A percentile compares a stretch with the other conserved stretches of the same genome.
Conservation (phyloP, 1,140 invertebrate species). For the Aphaenogaster ashmeadi region DNA sequence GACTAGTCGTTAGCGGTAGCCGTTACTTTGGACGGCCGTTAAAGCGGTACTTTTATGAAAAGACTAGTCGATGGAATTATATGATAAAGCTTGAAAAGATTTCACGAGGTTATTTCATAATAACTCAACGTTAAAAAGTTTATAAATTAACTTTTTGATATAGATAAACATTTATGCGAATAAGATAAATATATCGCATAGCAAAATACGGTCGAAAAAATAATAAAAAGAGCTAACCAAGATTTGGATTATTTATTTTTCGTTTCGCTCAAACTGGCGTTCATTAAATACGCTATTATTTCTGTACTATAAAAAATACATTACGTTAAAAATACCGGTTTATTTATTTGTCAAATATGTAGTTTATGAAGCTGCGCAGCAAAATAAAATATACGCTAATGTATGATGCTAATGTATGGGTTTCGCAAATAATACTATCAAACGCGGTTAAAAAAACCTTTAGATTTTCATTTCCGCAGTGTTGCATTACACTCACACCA, state of each 20-base stretch:
- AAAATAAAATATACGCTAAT: not conserved
- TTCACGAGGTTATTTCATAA: not conserved
- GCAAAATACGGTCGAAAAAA: not conserved
- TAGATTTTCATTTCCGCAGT: not conserved
- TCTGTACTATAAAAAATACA: slow-evolving; percentile 10
- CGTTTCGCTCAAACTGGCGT: not conserved
- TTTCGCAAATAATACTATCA: slow-evolving; percentile 18
- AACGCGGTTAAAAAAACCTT: not conserved
- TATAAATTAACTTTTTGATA: not conserved
- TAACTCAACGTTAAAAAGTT: slow-evolving; percentile 4
- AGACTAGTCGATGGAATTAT: slow-evolving; percentile 26
- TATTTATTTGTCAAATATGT: slow-evolving; percentile 20
- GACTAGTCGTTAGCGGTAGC: slow-evolving; percentile 70
- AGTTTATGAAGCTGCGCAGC: not conserved
- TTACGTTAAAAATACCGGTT: not conserved
- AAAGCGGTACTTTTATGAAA: slow-evolving; percentile 47
- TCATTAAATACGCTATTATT: slow-evolving; percentile 30
- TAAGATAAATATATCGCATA: not conserved
- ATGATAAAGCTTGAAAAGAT: slow-evolving; percentile 6
- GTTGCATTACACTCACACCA: not conserved
- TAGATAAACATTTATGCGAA: not conserved
- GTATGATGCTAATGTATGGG: not conserved
- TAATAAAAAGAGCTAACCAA: not conserved
- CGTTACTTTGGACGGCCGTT: slow-evolving; percentile 68
- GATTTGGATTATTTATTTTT: not conserved